Percentiles rank a stretch among this genome's conserved stretches.
phyloP scores from a whole-genome alignment of 2,797 vertebrate species.

The Scleropages formosus region DNA sequence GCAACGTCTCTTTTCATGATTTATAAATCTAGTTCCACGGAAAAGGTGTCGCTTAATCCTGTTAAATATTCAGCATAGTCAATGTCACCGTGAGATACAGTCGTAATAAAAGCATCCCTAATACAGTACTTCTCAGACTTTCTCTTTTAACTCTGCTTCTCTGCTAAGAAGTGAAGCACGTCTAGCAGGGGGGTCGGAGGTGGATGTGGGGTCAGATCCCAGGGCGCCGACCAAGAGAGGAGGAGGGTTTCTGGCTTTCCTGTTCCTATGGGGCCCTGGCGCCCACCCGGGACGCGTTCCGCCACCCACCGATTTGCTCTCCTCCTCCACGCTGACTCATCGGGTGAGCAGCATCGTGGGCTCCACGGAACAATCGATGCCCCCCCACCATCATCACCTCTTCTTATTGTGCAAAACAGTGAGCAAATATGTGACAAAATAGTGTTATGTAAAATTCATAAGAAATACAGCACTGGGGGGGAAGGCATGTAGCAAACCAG shows the following conservation, averaged over 20 bases:
- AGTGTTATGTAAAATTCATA: too few relatives aligned
- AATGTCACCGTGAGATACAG: slow-evolving; percentile 13
- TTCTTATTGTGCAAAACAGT: not conserved
- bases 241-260: not conserved
- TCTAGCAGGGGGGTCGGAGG: too few relatives aligned
- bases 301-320: not conserved
- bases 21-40: not conserved
- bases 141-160: not conserved
- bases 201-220: too few relatives aligned
- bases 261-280: not conserved
- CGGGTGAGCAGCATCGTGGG: not conserved
- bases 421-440: too few relatives aligned
- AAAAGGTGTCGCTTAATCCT: not conserved
- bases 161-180: too few relatives aligned
- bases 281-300: slow-evolving; percentile 13
- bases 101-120: slow-evolving; percentile 18
- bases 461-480: too few relatives aligned
- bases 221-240: not conserved
- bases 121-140: slow-evolving; percentile 6
- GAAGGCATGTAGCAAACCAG: too few relatives aligned
- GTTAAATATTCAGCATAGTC: not conserved
- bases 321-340: slow-evolving; percentile 14
- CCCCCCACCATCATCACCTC: not conserved
- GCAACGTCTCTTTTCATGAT: not conserved
- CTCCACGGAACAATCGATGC: not conserved